These are phyloP conservation scores for Cabera pusaria DNA, from an alignment of 2,888 invertebrate species.

Conservation along the genomic window DNA sequence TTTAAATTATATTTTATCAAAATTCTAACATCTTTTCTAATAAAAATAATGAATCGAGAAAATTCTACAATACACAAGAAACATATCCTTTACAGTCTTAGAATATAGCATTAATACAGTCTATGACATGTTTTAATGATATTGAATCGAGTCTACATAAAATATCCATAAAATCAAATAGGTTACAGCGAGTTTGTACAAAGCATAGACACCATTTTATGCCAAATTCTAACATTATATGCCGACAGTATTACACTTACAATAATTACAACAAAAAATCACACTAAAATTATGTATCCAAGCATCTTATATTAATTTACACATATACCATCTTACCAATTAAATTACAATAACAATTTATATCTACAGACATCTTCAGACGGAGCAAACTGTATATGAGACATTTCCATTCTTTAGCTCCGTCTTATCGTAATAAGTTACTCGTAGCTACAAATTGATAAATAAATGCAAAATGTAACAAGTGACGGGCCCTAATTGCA, in stretches of 20 bases:
- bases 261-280: conserved; percentile 21
- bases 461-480: conserved; percentile 7
- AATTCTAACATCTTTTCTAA: conserved; percentile 42
- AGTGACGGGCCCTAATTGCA: neutral
- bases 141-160: conserved; percentile 19
- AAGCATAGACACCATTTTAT: conserved; percentile 42
- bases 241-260: conserved; percentile 33
- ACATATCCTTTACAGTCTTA: conserved; percentile 43
- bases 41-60: conserved; percentile 27
- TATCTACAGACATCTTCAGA: conserved; percentile 4
- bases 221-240: conserved; percentile 36
- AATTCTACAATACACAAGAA: conserved; percentile 22
- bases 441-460: conserved; percentile 1
- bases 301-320: conserved; percentile 19
- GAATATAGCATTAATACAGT: conserved; percentile 30
- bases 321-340: conserved; percentile 42
- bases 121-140: conserved; percentile 31
- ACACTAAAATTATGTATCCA: conserved; percentile 15
- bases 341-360: conserved; percentile 50
- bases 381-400: conserved; percentile 32
- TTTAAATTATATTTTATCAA: conserved; percentile 39
- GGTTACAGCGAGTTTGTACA: conserved; percentile 41
- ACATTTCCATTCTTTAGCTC: neutral
- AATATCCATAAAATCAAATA: conserved; percentile 33
- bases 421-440: no score